Percentiles rank a stretch among this genome's conserved stretches.
These are phyloP conservation scores for Macrotis lagotis DNA, from an alignment of 2,113 vertebrate species.

Conservation along the genomic window DNA sequence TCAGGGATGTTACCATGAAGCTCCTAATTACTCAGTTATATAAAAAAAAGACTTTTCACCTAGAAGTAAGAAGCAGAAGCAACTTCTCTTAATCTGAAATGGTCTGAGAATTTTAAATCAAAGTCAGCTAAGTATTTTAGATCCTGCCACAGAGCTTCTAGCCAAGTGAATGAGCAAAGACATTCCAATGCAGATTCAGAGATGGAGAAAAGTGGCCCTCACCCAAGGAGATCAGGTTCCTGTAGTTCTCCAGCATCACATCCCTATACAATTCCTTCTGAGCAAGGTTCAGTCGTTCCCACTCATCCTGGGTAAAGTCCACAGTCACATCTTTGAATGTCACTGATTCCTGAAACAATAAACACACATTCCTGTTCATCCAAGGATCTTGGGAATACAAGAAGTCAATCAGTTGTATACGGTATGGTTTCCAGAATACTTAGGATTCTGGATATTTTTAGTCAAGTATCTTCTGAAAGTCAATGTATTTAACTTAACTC, in stretches of 20 bases:
- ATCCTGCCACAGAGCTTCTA: too few species aligned
- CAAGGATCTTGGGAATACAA: background rate
- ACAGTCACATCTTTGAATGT: slow-evolving; percentile 68
- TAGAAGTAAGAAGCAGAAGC: background rate
- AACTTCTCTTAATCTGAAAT: background rate
- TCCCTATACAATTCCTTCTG: slow-evolving; percentile 56
- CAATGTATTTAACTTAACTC: background rate
- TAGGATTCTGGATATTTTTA: background rate
- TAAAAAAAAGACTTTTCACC: background rate
- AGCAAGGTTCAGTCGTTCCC: slow-evolving; percentile 40
- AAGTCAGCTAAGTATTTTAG: background rate
- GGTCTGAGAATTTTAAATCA: background rate
- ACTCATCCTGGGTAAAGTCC: slow-evolving; percentile 70
- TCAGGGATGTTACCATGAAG: background rate
- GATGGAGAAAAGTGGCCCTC: background rate
- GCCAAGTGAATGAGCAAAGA: fast-evolving
- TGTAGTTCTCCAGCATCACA: slow-evolving; percentile 74
- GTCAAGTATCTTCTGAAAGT: background rate
- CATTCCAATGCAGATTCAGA: fast-evolving
- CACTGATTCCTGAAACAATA: slow-evolving; percentile 63
- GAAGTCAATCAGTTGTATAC: background rate
- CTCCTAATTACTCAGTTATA: background rate
- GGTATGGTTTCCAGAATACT: background rate
- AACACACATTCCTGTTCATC: background rate
- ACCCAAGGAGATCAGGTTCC: slow-evolving; percentile 63